Evolutionary conservation across 2,797 vertebrate species (phyloP).

Genomic region (Amazonetta brasiliensis): DNA sequence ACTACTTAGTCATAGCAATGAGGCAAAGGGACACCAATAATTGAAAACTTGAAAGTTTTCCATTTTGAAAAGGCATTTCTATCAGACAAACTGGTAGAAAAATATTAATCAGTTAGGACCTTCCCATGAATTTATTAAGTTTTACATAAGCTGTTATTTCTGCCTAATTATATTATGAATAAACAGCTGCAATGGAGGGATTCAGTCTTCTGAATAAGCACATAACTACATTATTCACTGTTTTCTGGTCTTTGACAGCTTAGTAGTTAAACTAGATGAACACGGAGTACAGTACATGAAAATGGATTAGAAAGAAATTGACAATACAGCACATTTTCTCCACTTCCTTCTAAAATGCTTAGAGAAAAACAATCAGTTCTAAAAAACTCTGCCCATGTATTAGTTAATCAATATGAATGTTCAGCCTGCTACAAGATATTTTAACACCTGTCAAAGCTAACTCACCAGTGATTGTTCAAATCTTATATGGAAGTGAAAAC

Average conservation of each 20-base stretch:
- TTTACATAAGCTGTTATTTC: conserved; percentile 37
- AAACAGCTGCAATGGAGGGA: neutral
- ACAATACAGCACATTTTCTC: conserved; percentile 57
- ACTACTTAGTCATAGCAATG: neutral
- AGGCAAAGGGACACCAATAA: neutral
- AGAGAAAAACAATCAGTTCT: conserved; percentile 71
- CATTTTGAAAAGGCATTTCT: neutral
- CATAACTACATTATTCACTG: conserved; percentile 9
- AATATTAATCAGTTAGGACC: conserved; percentile 37
- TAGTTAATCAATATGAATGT: conserved; percentile 76
- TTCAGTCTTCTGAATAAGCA: conserved; percentile 45
- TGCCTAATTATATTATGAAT: conserved; percentile 37
- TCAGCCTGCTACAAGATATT: conserved; percentile 64
- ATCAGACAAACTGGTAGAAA: neutral
- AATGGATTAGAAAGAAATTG: conserved; percentile 71
- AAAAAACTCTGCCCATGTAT: conserved; percentile 51
- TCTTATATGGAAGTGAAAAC: conserved; percentile 64
- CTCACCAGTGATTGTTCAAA: conserved; percentile 72
- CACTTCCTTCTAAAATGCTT: conserved; percentile 62
- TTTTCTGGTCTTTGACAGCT: conserved; percentile 54
- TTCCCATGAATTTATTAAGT: conserved; percentile 49
- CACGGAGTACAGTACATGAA: conserved; percentile 31
- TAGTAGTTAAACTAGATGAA: conserved; percentile 63
- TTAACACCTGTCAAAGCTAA: conserved; percentile 73
- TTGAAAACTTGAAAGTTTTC: neutral